Base-by-base conservation (phyloP, 2,797 vertebrate species). In the Epinephelus awoara region DNA sequence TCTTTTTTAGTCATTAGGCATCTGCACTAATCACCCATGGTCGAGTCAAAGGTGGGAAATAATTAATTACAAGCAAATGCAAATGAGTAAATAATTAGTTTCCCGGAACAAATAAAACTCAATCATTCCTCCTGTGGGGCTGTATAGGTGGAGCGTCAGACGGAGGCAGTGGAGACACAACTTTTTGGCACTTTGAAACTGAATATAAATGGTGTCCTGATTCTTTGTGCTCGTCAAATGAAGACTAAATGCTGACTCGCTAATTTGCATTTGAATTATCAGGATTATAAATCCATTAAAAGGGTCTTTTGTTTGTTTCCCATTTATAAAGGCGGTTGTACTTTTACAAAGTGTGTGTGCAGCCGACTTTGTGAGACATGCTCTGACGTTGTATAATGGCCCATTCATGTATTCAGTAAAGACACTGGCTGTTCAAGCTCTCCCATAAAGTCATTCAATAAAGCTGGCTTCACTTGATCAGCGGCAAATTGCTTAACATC, bases 191-290 rank as follows among this genome's bases (percentile, higher is more conserved):
- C 27, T 66, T 52, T 71, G 46, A 34, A 51, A 1, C 4, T 54
- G 46, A 57, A 58, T 17, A 9, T n/a, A 40, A 75, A 75, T 5
- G 34, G 4, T 13, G n/a, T 54, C 15, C 34, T 9, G 50, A 15
- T 15, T 70, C 42, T 57, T 62, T 46, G 56, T 40, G n/a, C n/a
- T 64, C 54, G 6, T 34, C 52, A 65, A 17, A 61, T 29, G 34
- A 46, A 64, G 40, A 52, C 23, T 18, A 54, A 47, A 59, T 50
- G 25, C 38, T 38, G 44, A 69, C 70, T n/a, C 17, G 65, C 13
- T 51, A 1, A 62, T 77, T 77, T 70, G 69, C 77, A 80, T 82
- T 76, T 69, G 50, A 85, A 82, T 73, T 2, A 56, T 63, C 13
- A 42, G 4, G 27, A 71, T 75, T 72, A 82, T 50, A 62, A 72